Percentiles rank a stretch among this genome's conserved stretches.
These are phyloP conservation scores for Drosophila sulfurigaster DNA, from an alignment of 1,140 invertebrate genomes.

Conservation along the genomic window DNA sequence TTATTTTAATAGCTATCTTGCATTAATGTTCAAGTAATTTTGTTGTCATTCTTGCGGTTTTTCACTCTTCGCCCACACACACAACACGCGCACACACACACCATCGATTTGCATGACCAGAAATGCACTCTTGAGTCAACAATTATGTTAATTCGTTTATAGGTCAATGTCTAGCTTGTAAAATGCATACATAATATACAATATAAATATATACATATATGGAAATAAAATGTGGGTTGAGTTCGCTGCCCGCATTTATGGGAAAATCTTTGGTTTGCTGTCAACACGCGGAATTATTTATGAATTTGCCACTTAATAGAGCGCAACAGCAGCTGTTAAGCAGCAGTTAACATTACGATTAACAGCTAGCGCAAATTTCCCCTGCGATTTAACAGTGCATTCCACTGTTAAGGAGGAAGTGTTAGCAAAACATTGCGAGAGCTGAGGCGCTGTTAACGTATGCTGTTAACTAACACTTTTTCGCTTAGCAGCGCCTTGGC, in stretches of 20 bases:
- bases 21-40: background rate
- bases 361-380: slow-evolving; percentile 48
- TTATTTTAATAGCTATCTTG: too few species aligned
- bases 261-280: slow-evolving; percentile 47
- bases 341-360: slow-evolving; percentile 18
- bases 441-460: too few species aligned
- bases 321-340: slow-evolving; percentile 11
- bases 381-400: slow-evolving; percentile 46
- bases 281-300: slow-evolving; percentile 64
- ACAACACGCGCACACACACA: slow-evolving; percentile 7
- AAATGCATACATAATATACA: slow-evolving; percentile 1
- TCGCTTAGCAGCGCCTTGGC: slow-evolving; percentile 7
- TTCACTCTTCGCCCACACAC: slow-evolving; percentile 1
- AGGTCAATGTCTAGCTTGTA: slow-evolving; percentile 65
- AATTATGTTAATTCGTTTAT: slow-evolving; percentile 79
- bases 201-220: slow-evolving; percentile 7
- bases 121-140: slow-evolving; percentile 67
- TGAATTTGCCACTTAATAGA: slow-evolving; percentile 38
- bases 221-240: background rate
- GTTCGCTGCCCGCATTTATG: slow-evolving; percentile 47
- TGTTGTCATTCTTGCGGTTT: background rate
- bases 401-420: background rate
- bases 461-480: background rate
- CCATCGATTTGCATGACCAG: slow-evolving; percentile 44
- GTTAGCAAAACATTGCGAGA: slow-evolving; percentile 5